A percentile compares a stretch with the other conserved stretches of the same genome.
These are phyloP conservation scores for Eucera pruinosa DNA, from an alignment of 2,888 invertebrate genomes.

Conservation along the genomic window DNA sequence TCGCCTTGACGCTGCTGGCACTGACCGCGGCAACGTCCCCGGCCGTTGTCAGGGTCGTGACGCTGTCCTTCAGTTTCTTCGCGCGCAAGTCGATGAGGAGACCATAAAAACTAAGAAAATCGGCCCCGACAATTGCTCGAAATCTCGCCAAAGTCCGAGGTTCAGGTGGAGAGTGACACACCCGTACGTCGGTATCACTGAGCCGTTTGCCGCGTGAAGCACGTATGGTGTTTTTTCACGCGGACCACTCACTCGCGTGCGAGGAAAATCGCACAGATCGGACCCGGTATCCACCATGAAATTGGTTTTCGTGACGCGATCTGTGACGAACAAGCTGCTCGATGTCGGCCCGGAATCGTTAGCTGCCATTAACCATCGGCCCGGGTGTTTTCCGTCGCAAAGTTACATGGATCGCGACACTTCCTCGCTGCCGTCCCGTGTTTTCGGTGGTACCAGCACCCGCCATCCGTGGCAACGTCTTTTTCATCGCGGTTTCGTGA, in stretches of 20 bases:
- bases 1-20: neutral
- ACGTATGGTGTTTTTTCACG: neutral
- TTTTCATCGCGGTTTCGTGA: neutral
- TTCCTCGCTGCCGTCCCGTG: neutral
- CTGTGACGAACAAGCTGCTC: neutral
- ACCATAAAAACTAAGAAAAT: neutral
- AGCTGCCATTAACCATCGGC: neutral
- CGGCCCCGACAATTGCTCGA: constrained; percentile 11
- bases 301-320: neutral
- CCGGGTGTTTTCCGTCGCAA: neutral
- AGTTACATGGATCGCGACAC: neutral
- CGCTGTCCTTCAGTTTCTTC: neutral
- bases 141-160: neutral
- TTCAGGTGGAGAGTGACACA: neutral
- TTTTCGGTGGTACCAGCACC: neutral
- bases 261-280: neutral
- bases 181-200: neutral
- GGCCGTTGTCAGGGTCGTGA: neutral
- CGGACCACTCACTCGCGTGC: neutral
- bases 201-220: neutral
- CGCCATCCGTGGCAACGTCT: neutral
- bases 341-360: neutral
- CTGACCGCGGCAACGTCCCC: neutral
- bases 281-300: constrained; percentile 13
- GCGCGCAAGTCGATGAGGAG: neutral